Base-by-base conservation (phyloP, 2,888 invertebrate species). In the Drosophila phalerata region DNA sequence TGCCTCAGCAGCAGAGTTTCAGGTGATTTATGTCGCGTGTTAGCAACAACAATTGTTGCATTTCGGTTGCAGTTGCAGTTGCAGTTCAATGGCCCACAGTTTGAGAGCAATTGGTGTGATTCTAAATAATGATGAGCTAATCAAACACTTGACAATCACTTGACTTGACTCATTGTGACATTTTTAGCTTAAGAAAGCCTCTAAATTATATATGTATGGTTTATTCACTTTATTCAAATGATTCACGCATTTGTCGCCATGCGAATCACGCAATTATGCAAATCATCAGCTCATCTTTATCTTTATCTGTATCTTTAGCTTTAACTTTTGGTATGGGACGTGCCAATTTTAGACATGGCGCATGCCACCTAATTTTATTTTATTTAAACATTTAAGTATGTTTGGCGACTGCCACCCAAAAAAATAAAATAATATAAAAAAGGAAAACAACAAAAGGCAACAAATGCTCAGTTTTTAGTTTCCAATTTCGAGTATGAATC, bases 231-330 rank as follows among this genome's bases (percentile, higher is more conserved):
- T 69, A 55, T 66, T 60, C 55, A 63, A 45, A 69, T 77, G 80
- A 81, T 79, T 79, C 84, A 81, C 63, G 43, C 48, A 57, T 45
- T 74, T 69, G 66, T 58, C 62, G 71, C 69, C 61, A 85, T 85
- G 82, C 87, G 74, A 87, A 85, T 87, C 87, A 85, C 85, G 85
- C 76, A 87, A 81, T 81, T 85, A 85, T 85, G 87, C 87, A 85
- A 85, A 87, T 87, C 68, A 79, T 58, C 55, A 53, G 48, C 75
- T 65, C 56, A 77, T 77, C 64, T 48, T 19, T 38, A n/a, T 45
- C 45, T 43, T 6, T 22, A 22, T 51, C 42, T 51, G n/a, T 37
- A 40, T 25, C 40, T 43, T 40, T 60, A 13, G 30, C 34, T 52
- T 55, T 69, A 45, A 22, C 38, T 55, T 57, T 66, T 37, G 45